These are phyloP conservation scores for Dynastes hyllus DNA, from an alignment of 2,888 invertebrate genomes.

Conservation along the genomic window DNA sequence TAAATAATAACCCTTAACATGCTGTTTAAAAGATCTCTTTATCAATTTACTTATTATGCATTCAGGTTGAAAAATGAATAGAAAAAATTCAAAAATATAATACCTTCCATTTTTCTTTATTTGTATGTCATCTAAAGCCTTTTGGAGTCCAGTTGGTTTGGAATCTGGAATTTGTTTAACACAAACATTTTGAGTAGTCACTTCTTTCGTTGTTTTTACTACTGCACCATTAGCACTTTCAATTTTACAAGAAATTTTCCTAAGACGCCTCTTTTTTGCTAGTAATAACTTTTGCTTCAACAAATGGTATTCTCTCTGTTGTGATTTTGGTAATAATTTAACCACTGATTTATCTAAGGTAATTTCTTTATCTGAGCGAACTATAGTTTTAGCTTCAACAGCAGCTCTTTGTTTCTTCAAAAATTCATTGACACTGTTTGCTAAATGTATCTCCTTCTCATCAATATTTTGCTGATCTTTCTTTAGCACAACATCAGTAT, in stretches of 20 bases:
- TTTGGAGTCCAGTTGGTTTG: slow-evolving; percentile 53
- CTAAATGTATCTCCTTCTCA: slow-evolving; percentile 48
- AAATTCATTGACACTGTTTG: slow-evolving; percentile 64
- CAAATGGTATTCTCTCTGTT: slow-evolving; percentile 68
- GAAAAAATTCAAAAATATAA: slow-evolving; percentile 48
- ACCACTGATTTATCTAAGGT: slow-evolving; percentile 64
- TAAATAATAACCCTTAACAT: too few species aligned
- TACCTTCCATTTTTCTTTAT: slow-evolving; percentile 67
- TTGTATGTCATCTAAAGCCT: slow-evolving; percentile 63
- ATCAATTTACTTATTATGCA: too few species aligned
- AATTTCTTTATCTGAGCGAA: slow-evolving; percentile 34
- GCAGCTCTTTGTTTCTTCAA: slow-evolving; percentile 67
- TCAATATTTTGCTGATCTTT: slow-evolving; percentile 37
- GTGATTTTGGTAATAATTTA: slow-evolving; percentile 67
- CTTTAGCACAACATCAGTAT: slow-evolving; percentile 58
- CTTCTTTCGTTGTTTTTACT: slow-evolving; percentile 47
- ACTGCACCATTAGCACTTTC: slow-evolving; percentile 11
- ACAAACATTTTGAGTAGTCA: slow-evolving; percentile 35
- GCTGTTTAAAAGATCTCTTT: not conserved
- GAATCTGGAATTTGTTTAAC: slow-evolving; percentile 39
- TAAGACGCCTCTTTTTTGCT: slow-evolving; percentile 57
- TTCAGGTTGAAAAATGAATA: too few species aligned
- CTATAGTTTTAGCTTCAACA: slow-evolving; percentile 63
- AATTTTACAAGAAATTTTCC: slow-evolving; percentile 45
- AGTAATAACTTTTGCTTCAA: slow-evolving; percentile 65